Conservation (phyloP, 2,113 vertebrate genomes). For the Sapayoa aenigma region DNA sequence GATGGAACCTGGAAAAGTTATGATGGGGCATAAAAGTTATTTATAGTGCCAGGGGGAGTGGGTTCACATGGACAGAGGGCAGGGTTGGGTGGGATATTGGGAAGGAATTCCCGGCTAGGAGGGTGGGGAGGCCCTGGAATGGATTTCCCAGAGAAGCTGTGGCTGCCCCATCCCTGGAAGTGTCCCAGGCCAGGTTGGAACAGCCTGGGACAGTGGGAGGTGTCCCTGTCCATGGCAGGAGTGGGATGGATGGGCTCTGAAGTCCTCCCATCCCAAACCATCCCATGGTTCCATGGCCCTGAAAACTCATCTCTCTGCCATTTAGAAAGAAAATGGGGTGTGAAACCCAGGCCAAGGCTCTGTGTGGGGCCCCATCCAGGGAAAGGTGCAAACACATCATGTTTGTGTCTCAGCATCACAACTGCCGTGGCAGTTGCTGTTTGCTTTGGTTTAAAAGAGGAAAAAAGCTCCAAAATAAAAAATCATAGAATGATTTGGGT, state of each 20-base stretch:
- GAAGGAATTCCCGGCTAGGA: background rate
- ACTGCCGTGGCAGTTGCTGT: background rate
- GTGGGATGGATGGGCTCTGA: background rate
- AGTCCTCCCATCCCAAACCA: background rate
- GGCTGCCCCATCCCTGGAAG: background rate
- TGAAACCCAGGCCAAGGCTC: background rate
- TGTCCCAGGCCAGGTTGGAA: background rate
- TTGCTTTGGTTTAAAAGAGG: background rate
- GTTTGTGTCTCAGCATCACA: background rate
- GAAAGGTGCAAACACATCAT: background rate
- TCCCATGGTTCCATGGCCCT: background rate
- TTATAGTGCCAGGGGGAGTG: background rate
- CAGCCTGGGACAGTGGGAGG: background rate
- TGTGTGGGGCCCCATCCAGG: background rate
- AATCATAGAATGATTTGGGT: background rate
- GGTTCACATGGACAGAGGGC: background rate
- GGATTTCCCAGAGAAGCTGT: background rate
- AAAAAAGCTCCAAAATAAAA: background rate
- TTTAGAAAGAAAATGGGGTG: background rate
- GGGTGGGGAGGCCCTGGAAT: background rate
- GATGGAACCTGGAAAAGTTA: background rate
- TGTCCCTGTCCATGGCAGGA: background rate
- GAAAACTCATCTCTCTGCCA: background rate
- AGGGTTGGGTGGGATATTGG: rapidly evolving
- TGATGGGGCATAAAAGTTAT: background rate